A percentile compares a stretch with the other conserved stretches of the same genome.
These are phyloP conservation scores for Drosophila guanche DNA, from an alignment of 1,140 invertebrate genomes.

Conservation along the genomic window DNA sequence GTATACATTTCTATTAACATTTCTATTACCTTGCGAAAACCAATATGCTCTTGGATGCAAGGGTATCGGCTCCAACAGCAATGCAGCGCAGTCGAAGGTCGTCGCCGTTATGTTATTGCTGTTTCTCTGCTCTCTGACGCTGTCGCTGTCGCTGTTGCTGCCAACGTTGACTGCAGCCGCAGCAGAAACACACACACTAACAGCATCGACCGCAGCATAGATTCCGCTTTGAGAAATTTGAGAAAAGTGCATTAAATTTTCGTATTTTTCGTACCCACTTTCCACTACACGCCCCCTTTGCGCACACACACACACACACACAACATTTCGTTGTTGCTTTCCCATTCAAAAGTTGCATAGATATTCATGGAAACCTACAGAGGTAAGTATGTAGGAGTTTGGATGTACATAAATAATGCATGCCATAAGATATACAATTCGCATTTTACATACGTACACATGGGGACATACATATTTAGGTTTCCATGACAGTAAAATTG, in stretches of 20 bases:
- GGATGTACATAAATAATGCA: constrained; percentile 25
- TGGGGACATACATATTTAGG: not conserved
- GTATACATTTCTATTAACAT: constrained; percentile 10
- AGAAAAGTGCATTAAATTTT: constrained; percentile 79
- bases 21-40: no score
- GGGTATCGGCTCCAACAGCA: constrained; percentile 18
- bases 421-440: constrained; percentile 35
- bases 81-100: constrained; percentile 64
- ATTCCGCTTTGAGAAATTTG: constrained; percentile 72
- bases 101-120: constrained; percentile 46
- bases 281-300: not conserved
- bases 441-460: constrained; percentile 20
- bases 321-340: constrained; percentile 19
- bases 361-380: not conserved
- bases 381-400: constrained; percentile 4
- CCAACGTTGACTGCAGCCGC: constrained; percentile 23
- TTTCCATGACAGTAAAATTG: no score
- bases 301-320: constrained; percentile 22
- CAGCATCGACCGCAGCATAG: no score
- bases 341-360: constrained; percentile 41
- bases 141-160: constrained; percentile 24
- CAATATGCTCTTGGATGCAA: no score
- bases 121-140: constrained; percentile 19
- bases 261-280: constrained; percentile 37
- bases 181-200: constrained; percentile 27